Percentiles rank a stretch among this genome's conserved stretches.
These are phyloP conservation scores for Cygnus olor DNA, from an alignment of 2,797 vertebrate species.

Conservation along the genomic window DNA sequence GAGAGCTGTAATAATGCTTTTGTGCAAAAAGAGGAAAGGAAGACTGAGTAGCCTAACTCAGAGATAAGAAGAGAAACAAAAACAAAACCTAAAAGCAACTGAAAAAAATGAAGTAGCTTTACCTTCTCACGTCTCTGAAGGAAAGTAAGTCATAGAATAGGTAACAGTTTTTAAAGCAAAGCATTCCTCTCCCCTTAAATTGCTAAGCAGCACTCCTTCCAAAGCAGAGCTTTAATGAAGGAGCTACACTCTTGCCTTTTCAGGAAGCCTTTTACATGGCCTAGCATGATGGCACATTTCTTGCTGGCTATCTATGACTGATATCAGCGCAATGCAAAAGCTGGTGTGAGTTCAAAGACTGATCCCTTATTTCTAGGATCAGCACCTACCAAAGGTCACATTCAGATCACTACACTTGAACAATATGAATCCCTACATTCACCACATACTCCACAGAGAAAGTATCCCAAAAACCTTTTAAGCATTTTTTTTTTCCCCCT, in stretches of 20 bases:
- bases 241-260: not conserved
- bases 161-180: fast-evolving
- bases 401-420: not conserved
- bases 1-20: not conserved
- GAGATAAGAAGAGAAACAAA: not conserved
- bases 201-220: not conserved
- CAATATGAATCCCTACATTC: not conserved
- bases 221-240: not conserved
- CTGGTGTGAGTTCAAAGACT: not conserved
- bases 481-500: not conserved
- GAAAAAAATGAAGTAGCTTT: not conserved
- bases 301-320: not conserved
- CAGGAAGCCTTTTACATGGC: not conserved
- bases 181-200: not conserved
- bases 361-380: not conserved
- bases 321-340: not conserved
- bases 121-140: not conserved
- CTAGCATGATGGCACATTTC: not conserved
- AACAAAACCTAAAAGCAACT: not conserved
- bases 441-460: fast-evolving
- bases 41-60: not conserved
- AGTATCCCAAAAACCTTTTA: not conserved
- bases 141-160: not conserved
- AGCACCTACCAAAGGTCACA: not conserved
- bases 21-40: not conserved